Conservation (phyloP, 2,888 invertebrate species). For the Odontomyia ornata region DNA sequence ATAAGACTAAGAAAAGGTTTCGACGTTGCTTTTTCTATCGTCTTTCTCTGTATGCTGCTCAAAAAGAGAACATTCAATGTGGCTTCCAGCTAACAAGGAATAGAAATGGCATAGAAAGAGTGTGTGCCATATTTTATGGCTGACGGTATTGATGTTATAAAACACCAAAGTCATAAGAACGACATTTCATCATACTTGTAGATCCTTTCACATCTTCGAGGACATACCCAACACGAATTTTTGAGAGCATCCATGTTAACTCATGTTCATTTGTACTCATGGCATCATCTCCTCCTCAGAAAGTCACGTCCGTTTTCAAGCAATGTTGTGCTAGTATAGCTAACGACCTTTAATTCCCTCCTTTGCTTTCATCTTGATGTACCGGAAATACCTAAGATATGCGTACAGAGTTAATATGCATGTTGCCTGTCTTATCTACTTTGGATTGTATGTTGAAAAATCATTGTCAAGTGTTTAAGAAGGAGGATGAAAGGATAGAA, state of each 20-base stretch:
- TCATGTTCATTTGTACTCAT: conserved; percentile 28
- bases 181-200: conserved; percentile 10
- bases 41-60: not conserved
- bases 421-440: conserved; percentile 12
- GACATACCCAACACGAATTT: not conserved
- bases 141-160: conserved; percentile 27
- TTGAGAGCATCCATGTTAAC: conserved; percentile 9
- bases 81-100: not conserved
- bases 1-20: no score
- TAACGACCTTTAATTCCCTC: conserved; percentile 5
- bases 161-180: conserved; percentile 14
- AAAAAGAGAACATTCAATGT: not conserved
- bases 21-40: no score
- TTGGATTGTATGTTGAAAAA: conserved; percentile 13
- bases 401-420: conserved; percentile 28
- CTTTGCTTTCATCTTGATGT: not conserved
- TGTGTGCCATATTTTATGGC: conserved; percentile 15
- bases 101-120: not conserved
- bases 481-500: not conserved
- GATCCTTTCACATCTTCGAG: not conserved
- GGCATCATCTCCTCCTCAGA: not conserved
- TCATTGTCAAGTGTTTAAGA: conserved; percentile 6
- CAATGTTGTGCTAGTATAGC: conserved; percentile 29
- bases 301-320: conserved; percentile 23
- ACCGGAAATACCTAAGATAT: conserved; percentile 3